phyloP scores from a whole-genome alignment of 2,797 vertebrate species.

The Microctenopoma steveboyesi region DNA sequence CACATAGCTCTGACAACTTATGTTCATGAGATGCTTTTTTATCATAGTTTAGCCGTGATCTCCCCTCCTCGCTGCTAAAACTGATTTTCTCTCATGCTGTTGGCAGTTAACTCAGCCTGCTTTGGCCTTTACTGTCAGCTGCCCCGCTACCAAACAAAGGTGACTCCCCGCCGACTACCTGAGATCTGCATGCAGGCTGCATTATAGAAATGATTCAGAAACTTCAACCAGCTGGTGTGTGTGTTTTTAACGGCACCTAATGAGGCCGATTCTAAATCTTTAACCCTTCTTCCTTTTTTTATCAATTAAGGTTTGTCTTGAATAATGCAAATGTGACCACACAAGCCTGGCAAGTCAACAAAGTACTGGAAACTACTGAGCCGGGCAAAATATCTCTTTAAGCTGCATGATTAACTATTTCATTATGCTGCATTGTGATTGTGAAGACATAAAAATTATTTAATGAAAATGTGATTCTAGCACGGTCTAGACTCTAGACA shows the following conservation, averaged over 20 bases:
- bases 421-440: constrained; percentile 10
- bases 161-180: constrained; percentile 13
- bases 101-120: constrained; percentile 10
- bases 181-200: constrained; percentile 39
- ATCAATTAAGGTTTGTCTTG: constrained; percentile 12
- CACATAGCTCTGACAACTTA: not conserved
- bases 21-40: constrained; percentile 8
- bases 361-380: constrained; percentile 29
- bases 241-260: constrained; percentile 32
- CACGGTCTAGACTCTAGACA: not conserved
- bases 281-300: constrained; percentile 26
- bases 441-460: constrained; percentile 7
- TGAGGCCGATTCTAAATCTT: constrained; percentile 25
- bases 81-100: constrained; percentile 13
- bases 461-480: constrained; percentile 11
- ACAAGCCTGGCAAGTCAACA: constrained; percentile 2
- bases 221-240: constrained; percentile 46
- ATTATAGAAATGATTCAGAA: constrained; percentile 51
- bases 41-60: not conserved
- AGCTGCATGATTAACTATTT: constrained; percentile 13
- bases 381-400: constrained; percentile 13
- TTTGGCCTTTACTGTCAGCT: constrained; percentile 37
- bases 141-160: constrained; percentile 30
- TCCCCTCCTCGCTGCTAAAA: not conserved
- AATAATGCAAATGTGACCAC: constrained; percentile 26